Percentiles rank a stretch among this genome's conserved stretches.
Evolutionary conservation across 1,140 invertebrate genomes (phyloP).

Genomic region (Heliconius nattereri): DNA sequence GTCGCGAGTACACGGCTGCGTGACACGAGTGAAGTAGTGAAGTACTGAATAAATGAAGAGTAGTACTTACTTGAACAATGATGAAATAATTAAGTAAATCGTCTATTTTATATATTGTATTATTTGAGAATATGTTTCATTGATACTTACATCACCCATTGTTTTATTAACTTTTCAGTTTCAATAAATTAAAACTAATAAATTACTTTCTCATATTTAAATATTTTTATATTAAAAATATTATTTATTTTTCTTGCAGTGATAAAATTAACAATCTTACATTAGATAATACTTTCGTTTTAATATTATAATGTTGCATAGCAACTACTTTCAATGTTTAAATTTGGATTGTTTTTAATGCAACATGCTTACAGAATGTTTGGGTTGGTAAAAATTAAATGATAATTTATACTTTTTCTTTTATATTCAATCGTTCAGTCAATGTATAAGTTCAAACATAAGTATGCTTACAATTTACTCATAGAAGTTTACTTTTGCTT

Average conservation of each 20-base stretch:
- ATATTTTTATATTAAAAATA: not conserved
- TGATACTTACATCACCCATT: conserved; percentile 62
- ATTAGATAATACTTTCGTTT: not conserved
- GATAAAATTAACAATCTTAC: not conserved
- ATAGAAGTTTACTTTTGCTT: too few species aligned
- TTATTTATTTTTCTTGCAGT: not conserved
- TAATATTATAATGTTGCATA: conserved; percentile 7
- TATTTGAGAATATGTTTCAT: conserved; percentile 1
- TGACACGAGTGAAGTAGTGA: too few species aligned
- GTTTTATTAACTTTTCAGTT: conserved; percentile 33
- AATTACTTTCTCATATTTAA: not conserved
- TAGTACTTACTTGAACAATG: too few species aligned
- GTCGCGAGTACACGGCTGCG: too few species aligned
- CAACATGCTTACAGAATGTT: not conserved
- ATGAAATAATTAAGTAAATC: too few species aligned
- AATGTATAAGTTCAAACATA: too few species aligned
- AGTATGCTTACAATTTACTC: too few species aligned
- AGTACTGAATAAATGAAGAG: too few species aligned
- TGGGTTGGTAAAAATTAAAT: not conserved
- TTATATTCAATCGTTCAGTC: too few species aligned
- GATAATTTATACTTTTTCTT: too few species aligned
- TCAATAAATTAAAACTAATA: not conserved
- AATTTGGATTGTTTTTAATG: not conserved
- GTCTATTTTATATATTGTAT: conserved; percentile 1
- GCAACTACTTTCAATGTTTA: not conserved